Base-by-base conservation (phyloP, 2,888 invertebrate species). In the Julus scanicus region DNA sequence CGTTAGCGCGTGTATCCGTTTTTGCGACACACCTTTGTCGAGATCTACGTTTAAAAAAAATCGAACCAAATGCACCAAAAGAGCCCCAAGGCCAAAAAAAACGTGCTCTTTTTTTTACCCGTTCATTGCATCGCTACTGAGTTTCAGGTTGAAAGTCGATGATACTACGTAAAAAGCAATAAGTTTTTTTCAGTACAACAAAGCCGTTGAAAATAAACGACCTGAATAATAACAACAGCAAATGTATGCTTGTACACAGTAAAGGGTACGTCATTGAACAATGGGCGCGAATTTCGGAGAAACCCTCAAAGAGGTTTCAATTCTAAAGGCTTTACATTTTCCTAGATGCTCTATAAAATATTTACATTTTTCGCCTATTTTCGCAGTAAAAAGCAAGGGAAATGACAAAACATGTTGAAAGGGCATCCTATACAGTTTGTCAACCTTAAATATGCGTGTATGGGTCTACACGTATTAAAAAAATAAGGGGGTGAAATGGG, bases 201-300 rank as follows among this genome's bases (percentile, higher is more conserved):
- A 63, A 63, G 20, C n/a, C 63, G 63, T 63, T 63, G 63, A 63
- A 63, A 63, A 63, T 63, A 63, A n/a, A 63, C 63, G 63, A 63
- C 63, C 8, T 63, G 63, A 63, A 63, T 63, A 63, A 63, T 63
- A 63, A 63, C 20, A 63, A 20, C 63, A 63, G 4, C 63, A 20
- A 63, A 8, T 44, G 44, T 44, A 44, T 8, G 44, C 44, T 44
- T 63, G 63, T 6, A 20, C 17, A 1, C 20, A 20, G n/a, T 63
- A n/a, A 63, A 63, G n/a, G 53, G 63, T 20, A 63, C 63, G 63
- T 63, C 63, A 63, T 53, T 17, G 15, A 15, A 53, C 53, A 53
- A 53, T 63, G 57, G 29, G 17, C 57, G 57, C 17, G 20, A 63
- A 63, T 63, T n/a, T n/a, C n/a, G 20, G n/a, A 63, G 63, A n/a